Evolutionary conservation across 2,113 vertebrate genomes (phyloP), one percentile per base, ranked within the genome.

Genomic region (Brachypteracias leptosomus): DNA sequence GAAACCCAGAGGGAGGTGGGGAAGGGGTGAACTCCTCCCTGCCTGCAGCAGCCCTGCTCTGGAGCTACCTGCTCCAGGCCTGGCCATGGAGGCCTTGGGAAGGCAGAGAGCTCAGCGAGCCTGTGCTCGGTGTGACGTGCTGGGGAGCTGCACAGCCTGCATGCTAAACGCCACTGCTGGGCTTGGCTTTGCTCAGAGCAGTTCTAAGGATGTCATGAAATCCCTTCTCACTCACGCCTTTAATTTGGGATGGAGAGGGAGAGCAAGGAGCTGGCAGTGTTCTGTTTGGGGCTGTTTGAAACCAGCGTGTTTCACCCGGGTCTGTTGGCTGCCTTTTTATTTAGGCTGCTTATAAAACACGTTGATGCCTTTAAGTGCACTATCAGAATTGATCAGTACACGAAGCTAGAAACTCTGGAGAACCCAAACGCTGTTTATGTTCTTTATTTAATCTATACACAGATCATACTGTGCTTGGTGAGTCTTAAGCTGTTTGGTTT

Each of bases 51-150:
- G 86, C 89, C 8, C 79, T 75, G 91, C 94, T 72, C 87, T 67
- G 67, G 93, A 77, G 76, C 82, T 93, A 36, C 82, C 93, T 95
- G 96, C 57, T 68, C 59, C 21, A 81, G 85, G 94, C 88, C 89
- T 82, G 65, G 91, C 66, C 94, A 90, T 89, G 95, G 97, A 97
- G 97, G 97, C 97, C 95, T 94, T 44, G 85, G 96, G 97, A 97
- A 96, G 38, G 95, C 97, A 94, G 96, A 74, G 13, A 81, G 96
- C 98, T 97, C 95, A 44, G 96, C 90, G 90, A 96, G 97, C 47
- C 31, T 92, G 94, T 82, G 95, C 96, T 95, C 88, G 29, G 82
- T 19, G 94, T 98, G 97, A 97, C 92, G 96, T 96, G 46, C 93
- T 92, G 18, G 61, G 94, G 96, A 73, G 96, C 47, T 87, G 96